Base-by-base conservation (phyloP, 2,888 invertebrate genomes). In the Marronus borbonicus region DNA sequence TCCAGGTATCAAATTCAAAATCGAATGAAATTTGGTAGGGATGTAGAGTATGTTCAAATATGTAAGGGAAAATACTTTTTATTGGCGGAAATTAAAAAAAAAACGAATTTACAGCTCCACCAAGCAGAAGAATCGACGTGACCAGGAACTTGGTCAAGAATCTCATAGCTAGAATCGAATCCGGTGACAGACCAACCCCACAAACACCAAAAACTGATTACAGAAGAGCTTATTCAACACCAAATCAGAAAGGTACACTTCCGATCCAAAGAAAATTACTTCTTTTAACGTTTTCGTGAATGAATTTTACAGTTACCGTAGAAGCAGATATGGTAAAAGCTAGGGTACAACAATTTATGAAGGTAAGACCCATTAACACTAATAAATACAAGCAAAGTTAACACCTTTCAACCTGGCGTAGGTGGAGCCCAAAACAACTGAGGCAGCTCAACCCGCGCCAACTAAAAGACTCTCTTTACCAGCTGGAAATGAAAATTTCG, bases 311-410 rank as follows among this genome's bases (percentile, higher is more conserved):
- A 68, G 68, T 24, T 12, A 49, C 44, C 44, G 20, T 68, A 8
- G 68, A 68, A 50, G 49, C 44, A 17, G 68, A 68, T 17, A 68
- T 68, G 24, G 68, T 68, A 14, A 68, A 49, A 68, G 20, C 68
- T n/a, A 44, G 68, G 7, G 68, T 68, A 12, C 68, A 49, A 24
- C 68, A 49, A 24, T 68, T 68, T 44, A 68, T 24, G 17, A 68
- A 49, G 49, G 65, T 55, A 55, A 44, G 8, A 5, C 31, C 5
- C 31, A 44, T 44, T 12, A 1, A n/a, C 2, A 55, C 17, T 4
- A 17, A 55, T 17, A 55, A 55, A 7, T 55, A 55, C n/a, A 7
- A 5, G 12, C 1, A 17, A 55, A 55, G 7, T 55, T n/a, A 55
- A 17, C 4, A 17, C 14, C 17, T 55, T 17, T 39, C 12, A 44